These are phyloP conservation scores for Neomonachus schauinslandi DNA, from an alignment of 2,113 vertebrate genomes.

Conservation along the genomic window DNA sequence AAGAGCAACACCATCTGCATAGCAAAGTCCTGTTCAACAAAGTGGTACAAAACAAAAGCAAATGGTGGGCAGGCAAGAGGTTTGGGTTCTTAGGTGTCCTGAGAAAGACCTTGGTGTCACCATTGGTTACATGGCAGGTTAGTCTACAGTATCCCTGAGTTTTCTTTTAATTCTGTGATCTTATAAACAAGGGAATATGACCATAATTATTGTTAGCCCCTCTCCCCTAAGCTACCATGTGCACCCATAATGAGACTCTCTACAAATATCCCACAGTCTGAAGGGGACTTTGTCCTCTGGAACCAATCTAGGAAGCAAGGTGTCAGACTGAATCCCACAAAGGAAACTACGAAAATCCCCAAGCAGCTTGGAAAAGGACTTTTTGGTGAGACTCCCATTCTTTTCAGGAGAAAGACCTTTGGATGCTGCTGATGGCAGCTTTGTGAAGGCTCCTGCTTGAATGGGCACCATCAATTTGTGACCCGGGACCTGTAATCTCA, in stretches of 20 bases:
- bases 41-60: neutral
- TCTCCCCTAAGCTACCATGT: neutral
- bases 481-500: neutral
- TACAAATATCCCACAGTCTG: neutral
- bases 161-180: neutral
- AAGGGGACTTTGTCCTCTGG: neutral
- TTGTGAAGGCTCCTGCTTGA: neutral
- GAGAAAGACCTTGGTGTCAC: neutral
- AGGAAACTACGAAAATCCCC: neutral
- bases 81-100: neutral
- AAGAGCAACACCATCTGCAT: neutral
- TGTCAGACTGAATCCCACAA: neutral
- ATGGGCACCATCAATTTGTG: accelerated
- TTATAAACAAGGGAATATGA: neutral
- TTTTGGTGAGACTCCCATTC: neutral
- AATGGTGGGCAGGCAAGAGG: neutral
- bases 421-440: neutral
- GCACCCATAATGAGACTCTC: neutral
- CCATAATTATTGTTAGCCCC: neutral
- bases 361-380: neutral
- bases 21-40: constrained; percentile 2
- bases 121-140: neutral
- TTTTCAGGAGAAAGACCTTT: neutral
- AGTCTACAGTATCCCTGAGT: neutral
- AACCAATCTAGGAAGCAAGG: neutral